These are phyloP conservation scores for Cepaea nemoralis DNA, from an alignment of 1,140 invertebrate species.

Conservation along the genomic window DNA sequence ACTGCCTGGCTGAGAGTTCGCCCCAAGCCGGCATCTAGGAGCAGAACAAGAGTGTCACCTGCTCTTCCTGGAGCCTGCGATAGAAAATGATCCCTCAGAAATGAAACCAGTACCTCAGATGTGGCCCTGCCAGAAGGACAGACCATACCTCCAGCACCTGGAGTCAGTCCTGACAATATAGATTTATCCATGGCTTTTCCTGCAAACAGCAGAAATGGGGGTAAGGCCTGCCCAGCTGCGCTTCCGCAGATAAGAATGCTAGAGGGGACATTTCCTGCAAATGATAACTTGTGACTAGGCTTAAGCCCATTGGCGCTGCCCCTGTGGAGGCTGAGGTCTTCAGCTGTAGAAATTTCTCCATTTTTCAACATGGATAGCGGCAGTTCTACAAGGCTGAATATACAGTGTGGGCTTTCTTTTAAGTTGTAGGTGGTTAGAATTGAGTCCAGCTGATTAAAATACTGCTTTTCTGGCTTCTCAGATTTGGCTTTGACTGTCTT, in stretches of 20 bases:
- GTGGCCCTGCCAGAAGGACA: slow-evolving; percentile 2
- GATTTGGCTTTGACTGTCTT: slow-evolving; percentile 2
- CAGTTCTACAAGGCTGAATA: slow-evolving; percentile 25
- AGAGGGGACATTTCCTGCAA: slow-evolving; percentile 9
- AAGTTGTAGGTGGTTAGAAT: slow-evolving; percentile 2
- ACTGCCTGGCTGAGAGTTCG: slow-evolving; percentile 15
- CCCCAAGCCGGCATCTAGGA: slow-evolving; percentile 25
- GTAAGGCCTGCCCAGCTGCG: slow-evolving; percentile 27
- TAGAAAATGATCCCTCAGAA: slow-evolving; percentile 23
- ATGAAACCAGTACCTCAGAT: slow-evolving; percentile 22
- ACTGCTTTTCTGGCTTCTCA: slow-evolving; percentile 24
- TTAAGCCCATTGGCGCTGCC: neutral
- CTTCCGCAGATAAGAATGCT: slow-evolving; percentile 28
- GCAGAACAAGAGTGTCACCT: slow-evolving; percentile 21
- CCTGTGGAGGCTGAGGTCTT: neutral
- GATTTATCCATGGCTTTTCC: slow-evolving; percentile 26
- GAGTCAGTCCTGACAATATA: neutral
- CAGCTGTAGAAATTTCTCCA: neutral
- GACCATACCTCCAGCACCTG: slow-evolving; percentile 18
- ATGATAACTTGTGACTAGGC: neutral
- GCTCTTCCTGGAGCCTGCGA: slow-evolving; percentile 27
- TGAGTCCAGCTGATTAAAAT: slow-evolving; percentile 27
- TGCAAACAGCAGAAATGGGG: slow-evolving; percentile 26
- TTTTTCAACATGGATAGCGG: slow-evolving; percentile 12
- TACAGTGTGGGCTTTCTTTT: slow-evolving; percentile 30